phyloP scores from a whole-genome alignment of 2,888 invertebrate genomes.

The Sphaerophoria rueppellii region DNA sequence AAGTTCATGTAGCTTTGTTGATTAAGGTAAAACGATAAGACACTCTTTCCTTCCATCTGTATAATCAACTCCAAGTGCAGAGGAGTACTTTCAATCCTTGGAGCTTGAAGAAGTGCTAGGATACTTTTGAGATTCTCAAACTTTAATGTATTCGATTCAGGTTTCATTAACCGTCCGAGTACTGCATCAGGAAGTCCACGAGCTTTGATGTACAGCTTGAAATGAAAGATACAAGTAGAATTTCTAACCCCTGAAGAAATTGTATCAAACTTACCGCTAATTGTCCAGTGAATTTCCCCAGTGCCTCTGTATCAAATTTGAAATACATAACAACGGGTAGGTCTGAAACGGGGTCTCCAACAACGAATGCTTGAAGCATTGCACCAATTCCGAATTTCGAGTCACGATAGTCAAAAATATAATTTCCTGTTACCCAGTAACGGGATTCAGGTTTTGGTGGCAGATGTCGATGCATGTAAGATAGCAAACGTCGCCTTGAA shows the following conservation, averaged over 20 bases:
- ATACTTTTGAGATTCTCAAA: constrained; percentile 84
- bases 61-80: constrained; percentile 87
- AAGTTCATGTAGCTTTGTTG: constrained; percentile 86
- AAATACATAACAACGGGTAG: constrained; percentile 86
- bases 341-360: constrained; percentile 86
- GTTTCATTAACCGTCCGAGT: constrained; percentile 81
- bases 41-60: constrained; percentile 86
- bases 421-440: constrained; percentile 88
- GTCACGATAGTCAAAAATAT: constrained; percentile 87
- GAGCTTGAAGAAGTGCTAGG: constrained; percentile 82
- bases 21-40: constrained; percentile 87
- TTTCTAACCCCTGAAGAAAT: not conserved
- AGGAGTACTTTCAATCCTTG: constrained; percentile 82
- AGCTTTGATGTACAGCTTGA: constrained; percentile 85
- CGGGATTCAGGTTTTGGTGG: constrained; percentile 84
- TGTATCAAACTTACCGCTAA: constrained; percentile 81
- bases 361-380: constrained; percentile 85
- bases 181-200: constrained; percentile 82
- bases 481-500: constrained; percentile 85
- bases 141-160: constrained; percentile 83
- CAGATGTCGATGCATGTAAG: constrained; percentile 86
- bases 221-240: constrained; percentile 16
- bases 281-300: constrained; percentile 85
- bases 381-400: constrained; percentile 85
- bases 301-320: constrained; percentile 84